Percentiles rank a stretch among this genome's conserved stretches.
Conservation (phyloP, 2,113 vertebrate species). For the Entomyzon cyanotis region DNA sequence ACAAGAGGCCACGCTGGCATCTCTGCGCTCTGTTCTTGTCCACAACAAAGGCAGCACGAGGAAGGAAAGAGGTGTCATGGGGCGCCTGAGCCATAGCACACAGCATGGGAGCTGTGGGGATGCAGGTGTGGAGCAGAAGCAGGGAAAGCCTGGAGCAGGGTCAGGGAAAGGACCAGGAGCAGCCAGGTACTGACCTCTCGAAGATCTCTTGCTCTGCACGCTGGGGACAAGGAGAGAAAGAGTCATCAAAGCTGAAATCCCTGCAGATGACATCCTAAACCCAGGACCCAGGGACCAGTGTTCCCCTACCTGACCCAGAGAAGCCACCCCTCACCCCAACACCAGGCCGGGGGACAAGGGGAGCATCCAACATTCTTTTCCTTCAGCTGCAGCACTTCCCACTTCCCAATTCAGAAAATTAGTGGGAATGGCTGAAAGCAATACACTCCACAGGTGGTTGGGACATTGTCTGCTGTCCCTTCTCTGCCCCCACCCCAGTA, state of each 20-base stretch:
- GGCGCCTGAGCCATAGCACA: background rate
- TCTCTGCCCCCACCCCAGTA: background rate
- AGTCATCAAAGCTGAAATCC: background rate
- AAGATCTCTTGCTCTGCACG: constrained; percentile 75
- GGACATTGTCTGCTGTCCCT: background rate
- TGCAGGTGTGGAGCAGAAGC: background rate
- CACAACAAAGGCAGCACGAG: background rate
- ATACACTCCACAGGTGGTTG: background rate
- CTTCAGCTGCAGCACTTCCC: background rate
- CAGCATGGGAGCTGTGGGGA: background rate
- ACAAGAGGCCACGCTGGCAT: background rate
- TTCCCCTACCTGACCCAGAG: background rate
- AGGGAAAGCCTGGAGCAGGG: background rate
- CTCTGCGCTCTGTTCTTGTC: background rate
- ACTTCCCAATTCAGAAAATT: background rate
- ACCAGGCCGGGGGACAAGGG: background rate
- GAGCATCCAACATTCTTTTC: background rate
- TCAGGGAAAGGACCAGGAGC: background rate
- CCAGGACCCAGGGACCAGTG: background rate
- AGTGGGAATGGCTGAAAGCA: background rate
- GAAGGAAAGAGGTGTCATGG: background rate
- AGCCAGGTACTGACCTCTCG: constrained; percentile 69
- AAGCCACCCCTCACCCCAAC: background rate
- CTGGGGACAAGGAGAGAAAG: constrained; percentile 65
- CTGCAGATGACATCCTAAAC: background rate